Evolutionary conservation across 2,113 vertebrate species (phyloP), one percentile per base, ranked within the genome.

Genomic region (Isurus oxyrinchus): DNA sequence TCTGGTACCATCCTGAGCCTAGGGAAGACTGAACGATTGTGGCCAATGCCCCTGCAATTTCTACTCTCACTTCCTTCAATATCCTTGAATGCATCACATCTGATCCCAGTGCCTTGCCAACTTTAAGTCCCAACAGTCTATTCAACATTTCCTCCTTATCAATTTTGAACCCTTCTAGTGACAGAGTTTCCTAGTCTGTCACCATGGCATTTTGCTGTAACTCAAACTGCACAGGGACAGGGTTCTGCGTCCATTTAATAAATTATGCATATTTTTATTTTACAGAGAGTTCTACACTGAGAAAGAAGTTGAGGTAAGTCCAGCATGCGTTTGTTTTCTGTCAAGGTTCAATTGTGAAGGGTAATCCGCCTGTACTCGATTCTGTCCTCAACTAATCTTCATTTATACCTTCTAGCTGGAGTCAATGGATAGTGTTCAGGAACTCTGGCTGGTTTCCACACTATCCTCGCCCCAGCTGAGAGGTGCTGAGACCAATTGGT

Each of bases 221-320:
- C 31, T 13, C 55, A 61, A 91, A 91, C 57, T 1, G 31, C 55
- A 5, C 55, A 57, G 57, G 6, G 57, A 4, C 14, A 61, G 59
- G 35, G 11, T 61, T 13, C 21, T 1, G 10, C 35, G 27, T 14
- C 13, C 21, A 16, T 19, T 21, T 63, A 40, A 44, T 94, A 94
- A 63, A 40, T 40, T 13, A 11, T 27, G 2, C 25, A 95, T 96
- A 96, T 96, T 95, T 96, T 59, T 72, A 53, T 69, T 69, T 96
- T 79, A 96, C 98, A 98, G 98, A 96, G 97, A 96, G 81, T 97
- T 98, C 96, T 97, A 98, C 98, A 98, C 98, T 14, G 98, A 99
- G 97, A 98, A 98, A 87, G 98, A 98, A 31, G 96, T 98, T 96
- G 98, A 99, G 98, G 98, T 98, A 96, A 98, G 97, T 96, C 25